Evolutionary conservation across 1,140 invertebrate genomes (phyloP), one percentile per base, ranked within the genome.

Genomic region (Hycleus phaleratus): DNA sequence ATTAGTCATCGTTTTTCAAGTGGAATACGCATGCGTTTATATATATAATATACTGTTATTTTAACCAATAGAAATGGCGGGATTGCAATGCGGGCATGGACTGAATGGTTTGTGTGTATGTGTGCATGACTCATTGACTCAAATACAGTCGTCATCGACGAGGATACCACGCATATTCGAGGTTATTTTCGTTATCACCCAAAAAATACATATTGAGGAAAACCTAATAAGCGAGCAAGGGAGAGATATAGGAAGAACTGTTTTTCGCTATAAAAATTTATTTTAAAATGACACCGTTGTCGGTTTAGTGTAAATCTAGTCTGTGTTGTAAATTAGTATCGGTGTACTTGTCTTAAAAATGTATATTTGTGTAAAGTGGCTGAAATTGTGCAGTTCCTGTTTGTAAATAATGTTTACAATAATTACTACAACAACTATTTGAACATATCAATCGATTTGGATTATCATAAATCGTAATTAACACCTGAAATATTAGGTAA

Each of bases 61-160:
- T 49, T 12, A 26, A 53, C 60, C 56, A 61, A 61, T 61, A 38
- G 55, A 46, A 54, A 53, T 51, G 26, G 46, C 52, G 49, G 46
- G 45, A 61, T 61, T 49, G 56, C 56, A 58, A 58, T 62, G 56
- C 51, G 51, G 56, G 60, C 56, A 58, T 58, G 56, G 50, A 50
- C 43, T 58, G 56, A 62, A 58, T 62, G 56, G 56, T 55, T 62
- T 54, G 50, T 55, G 39, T 61, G 47, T 24, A 46, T 25, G 18
- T 12, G 46, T 48, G 43, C 42, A 48, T 45, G 49, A 51, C 46
- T 50, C 56, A 56, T 58, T 56, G 53, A 60, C 53, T 60, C 52
- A 56, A 50, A 56, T 50, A 51, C 49, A 53, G 56, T 56, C 38
- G 46, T 60, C 49, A 51, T 56, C 54, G 48, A 47, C 44, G 38